phyloP scores from a whole-genome alignment of 2,113 vertebrate genomes.

The Xyrauchen texanus region DNA sequence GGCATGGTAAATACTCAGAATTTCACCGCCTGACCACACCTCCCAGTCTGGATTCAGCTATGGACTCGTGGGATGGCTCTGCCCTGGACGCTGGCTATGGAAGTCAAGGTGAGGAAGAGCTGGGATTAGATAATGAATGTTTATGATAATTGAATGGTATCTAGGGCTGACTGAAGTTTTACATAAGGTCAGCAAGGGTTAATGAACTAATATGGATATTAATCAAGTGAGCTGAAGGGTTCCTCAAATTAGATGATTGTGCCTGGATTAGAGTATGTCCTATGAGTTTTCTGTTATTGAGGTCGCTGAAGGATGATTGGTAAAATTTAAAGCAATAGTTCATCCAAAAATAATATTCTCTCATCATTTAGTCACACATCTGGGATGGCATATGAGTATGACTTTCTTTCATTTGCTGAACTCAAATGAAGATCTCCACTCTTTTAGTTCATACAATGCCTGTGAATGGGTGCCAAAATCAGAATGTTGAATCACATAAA shows the following conservation, averaged over 20 bases:
- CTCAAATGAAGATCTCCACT: too few species aligned
- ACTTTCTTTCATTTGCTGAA: too few species aligned
- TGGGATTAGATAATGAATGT: not conserved
- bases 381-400: too few species aligned
- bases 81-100: slow-evolving; percentile 84
- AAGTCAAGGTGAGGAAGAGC: slow-evolving; percentile 79
- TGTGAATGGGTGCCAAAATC: too few species aligned
- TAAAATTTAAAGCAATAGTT: not conserved
- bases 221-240: not conserved
- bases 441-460: too few species aligned
- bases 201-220: slow-evolving; percentile 2
- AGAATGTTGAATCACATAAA: too few species aligned
- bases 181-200: not conserved
- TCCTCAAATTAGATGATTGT: not conserved
- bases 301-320: not conserved
- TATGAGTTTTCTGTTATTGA: not conserved
- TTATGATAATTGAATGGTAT: too few species aligned
- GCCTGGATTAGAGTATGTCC: not conserved
- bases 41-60: slow-evolving; percentile 89
- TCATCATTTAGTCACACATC: too few species aligned
- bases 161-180: not conserved
- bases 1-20: slow-evolving; percentile 79
- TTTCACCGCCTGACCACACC: slow-evolving; percentile 77
- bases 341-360: not conserved
- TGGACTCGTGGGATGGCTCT: slow-evolving; percentile 94